Percentiles rank a stretch among this genome's conserved stretches.
Evolutionary conservation across 1,140 invertebrate species (phyloP).

Genomic region (Drosophila leontia): DNA sequence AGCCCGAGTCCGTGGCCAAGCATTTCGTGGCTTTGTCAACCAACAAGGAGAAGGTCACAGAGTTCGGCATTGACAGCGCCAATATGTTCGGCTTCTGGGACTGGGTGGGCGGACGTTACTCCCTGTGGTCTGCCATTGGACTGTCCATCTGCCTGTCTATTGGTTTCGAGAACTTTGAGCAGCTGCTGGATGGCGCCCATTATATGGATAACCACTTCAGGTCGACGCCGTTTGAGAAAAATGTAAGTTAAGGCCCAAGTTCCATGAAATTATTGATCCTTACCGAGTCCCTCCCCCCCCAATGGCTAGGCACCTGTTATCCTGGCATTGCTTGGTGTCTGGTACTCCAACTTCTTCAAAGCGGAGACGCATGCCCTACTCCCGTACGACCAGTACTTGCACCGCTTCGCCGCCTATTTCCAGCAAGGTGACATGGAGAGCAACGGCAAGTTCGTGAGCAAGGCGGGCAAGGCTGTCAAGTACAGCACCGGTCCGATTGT

Average conservation of each 20-base stretch:
- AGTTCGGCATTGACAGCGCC: constrained; percentile 98
- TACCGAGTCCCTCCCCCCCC: constrained; percentile 1
- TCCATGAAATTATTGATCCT: not conserved
- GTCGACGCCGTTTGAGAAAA: constrained; percentile 94
- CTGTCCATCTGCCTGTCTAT: constrained; percentile 97
- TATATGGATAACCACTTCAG: constrained; percentile 98
- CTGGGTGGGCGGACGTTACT: constrained; percentile 99
- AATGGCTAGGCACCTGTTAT: constrained; percentile 94
- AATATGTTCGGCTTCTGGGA: constrained; percentile 99
- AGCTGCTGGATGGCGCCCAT: constrained; percentile 95
- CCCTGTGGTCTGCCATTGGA: constrained; percentile 99
- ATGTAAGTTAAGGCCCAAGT: constrained; percentile 89
- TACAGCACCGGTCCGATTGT: constrained; percentile 96
- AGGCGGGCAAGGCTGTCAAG: constrained; percentile 88
- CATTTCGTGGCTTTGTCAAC: constrained; percentile 99
- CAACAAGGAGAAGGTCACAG: constrained; percentile 95
- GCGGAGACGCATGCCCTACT: constrained; percentile 98
- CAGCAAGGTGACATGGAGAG: constrained; percentile 99
- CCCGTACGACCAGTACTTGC: constrained; percentile 99
- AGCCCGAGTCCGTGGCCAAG: constrained; percentile 94
- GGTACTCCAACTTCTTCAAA: constrained; percentile 98
- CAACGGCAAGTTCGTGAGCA: constrained; percentile 98
- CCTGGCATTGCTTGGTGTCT: constrained; percentile 96
- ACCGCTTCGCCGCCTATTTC: constrained; percentile 99
- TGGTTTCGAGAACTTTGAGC: constrained; percentile 98